A percentile compares a stretch with the other conserved stretches of the same genome.
These are phyloP conservation scores for Amaurobius ferox DNA, from an alignment of 2,888 invertebrate genomes.

Conservation along the genomic window DNA sequence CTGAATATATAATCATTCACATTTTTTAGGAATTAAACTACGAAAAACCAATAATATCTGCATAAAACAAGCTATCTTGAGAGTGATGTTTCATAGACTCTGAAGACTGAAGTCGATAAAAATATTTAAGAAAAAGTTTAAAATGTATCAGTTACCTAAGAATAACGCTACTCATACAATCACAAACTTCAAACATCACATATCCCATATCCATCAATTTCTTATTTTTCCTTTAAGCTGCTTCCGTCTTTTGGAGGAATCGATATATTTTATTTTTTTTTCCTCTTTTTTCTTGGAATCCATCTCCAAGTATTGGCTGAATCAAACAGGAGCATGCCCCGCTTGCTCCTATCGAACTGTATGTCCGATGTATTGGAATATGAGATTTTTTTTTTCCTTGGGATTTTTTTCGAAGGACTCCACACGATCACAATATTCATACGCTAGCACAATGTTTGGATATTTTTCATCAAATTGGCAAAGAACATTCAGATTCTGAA, in stretches of 20 bases:
- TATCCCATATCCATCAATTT: slow-evolving; percentile 20
- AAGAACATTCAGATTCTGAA: not conserved
- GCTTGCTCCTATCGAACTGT: not conserved
- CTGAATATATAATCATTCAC: not conserved
- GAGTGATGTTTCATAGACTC: not conserved
- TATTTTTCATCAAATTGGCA: not conserved
- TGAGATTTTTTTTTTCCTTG: not conserved
- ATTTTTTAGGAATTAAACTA: not conserved
- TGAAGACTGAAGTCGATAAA: not conserved
- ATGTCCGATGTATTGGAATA: slow-evolving; percentile 14
- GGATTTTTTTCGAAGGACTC: not conserved
- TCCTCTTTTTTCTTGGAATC: slow-evolving; percentile 5
- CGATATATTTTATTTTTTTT: not conserved
- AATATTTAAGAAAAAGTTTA: not conserved
- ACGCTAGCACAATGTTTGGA: not conserved
- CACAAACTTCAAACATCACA: slow-evolving; percentile 7
- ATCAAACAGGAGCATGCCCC: slow-evolving; percentile 17
- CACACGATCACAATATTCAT: not conserved
- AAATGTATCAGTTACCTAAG: slow-evolving; percentile 8
- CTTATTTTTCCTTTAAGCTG: slow-evolving; percentile 13
- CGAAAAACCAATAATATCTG: not conserved
- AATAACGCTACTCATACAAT: slow-evolving; percentile 12
- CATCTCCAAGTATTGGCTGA: slow-evolving; percentile 22
- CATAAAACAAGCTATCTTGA: not conserved
- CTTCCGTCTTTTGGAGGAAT: not conserved